Base-by-base conservation (phyloP, 2,113 vertebrate species). In the Trachemys scripta region DNA sequence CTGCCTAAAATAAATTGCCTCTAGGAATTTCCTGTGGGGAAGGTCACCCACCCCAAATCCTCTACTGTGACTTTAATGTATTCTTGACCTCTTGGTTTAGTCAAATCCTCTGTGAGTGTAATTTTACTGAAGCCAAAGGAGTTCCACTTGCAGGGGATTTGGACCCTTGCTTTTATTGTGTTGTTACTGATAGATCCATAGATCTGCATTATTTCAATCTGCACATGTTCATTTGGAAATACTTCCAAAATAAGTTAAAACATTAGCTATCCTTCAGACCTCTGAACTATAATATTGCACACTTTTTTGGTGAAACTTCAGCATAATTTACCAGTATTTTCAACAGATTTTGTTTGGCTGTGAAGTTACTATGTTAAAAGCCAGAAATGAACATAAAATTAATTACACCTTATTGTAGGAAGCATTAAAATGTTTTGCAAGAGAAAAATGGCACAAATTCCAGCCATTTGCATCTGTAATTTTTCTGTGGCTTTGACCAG, bases 331-430 rank as follows among this genome's bases (percentile, higher is more conserved):
- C 1, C 2, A 88, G 45, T 51, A 90, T 91, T 95, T 96, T 96
- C 57, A 91, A 65, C n/a, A 97, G 95, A 90, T 89, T n/a, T 27
- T 80, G 59, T 84, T 92, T 91, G 49, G 6, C 10, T 51, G 85
- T 95, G 88, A 10, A 42, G n/a, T 62, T 91, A 85, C 13, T 45
- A 90, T 38, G 42, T 92, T 85, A 72, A 95, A 90, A 96, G 2
- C 10, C 94, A 42, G 29, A 56, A 51, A 93, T 97, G 93, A 96
- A 97, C 92, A 87, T 38, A 94, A 82, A 95, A 97, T 20, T n/a
- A 95, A 93, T 95, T 95, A 94, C 72, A 88, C 10, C 80, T 10
- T 80, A 59, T 1, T 47, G 72, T 25, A 92, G 50, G 79, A 90
- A 14, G 81, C 83, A 56, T 92, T 49, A 90, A 50, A 94, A 19